Base-by-base conservation (phyloP, 1,140 invertebrate genomes). In the Hermetia illucens region DNA sequence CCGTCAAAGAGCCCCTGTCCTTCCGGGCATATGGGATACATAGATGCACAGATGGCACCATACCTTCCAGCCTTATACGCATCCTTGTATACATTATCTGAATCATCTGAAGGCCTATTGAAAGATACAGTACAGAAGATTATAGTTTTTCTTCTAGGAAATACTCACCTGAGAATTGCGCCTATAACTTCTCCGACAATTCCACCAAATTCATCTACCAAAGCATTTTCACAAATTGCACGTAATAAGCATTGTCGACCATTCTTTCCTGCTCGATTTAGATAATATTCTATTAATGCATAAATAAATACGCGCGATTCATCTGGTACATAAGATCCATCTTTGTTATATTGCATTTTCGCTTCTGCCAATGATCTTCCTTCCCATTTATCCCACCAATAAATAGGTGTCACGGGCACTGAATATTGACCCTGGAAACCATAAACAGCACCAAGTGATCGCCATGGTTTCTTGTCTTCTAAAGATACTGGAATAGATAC, bases 131-230 rank as follows among this genome's bases (percentile, higher is more conserved):
- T n/a, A n/a, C n/a, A n/a, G n/a, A n/a, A n/a, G n/a, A n/a, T n/a
- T n/a, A n/a, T n/a, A n/a, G n/a, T n/a, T n/a, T n/a, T n/a, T n/a
- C n/a, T n/a, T n/a, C n/a, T n/a, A n/a, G n/a, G n/a, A n/a, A 27
- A n/a, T n/a, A 37, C 50, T 52, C 29, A 58, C 55, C 50, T 56
- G n/a, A 58, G 42, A 5, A 58, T 36, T 29, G 53, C 49, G 40
- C 58, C 47, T 24, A 58, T 40, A 13, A 58, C 46, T 47, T 56
- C 52, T 5, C 53, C 48, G 24, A 56, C 53, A 10, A 58, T 40
- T n/a, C 50, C 55, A 2, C 53, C 41, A 39, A 55, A 52, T 9
- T 53, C 12, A 19, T 34, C 12, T 34, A 34, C 32, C 32, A 17
- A 12, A 17, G 32, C 32, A 34, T 34, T 34, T 18, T 34, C 32